Evolutionary conservation across 2,113 vertebrate species (phyloP), one percentile per base, ranked within the genome.

Genomic region (Pluvialis apricaria): DNA sequence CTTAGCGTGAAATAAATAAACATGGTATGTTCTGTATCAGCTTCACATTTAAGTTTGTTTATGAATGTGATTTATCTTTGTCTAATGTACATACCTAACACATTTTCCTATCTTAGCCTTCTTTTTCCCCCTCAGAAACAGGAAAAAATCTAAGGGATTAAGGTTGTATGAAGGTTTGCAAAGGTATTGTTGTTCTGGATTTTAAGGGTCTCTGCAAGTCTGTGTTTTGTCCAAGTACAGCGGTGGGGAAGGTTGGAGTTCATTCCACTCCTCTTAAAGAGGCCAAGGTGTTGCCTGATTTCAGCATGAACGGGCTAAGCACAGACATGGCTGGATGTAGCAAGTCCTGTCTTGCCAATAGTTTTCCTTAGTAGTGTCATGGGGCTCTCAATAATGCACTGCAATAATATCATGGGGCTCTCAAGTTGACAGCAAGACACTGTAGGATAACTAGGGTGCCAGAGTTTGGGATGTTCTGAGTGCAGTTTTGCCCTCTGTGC

Each of bases 81-180:
- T 64, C 69, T 80, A 22, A 57, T 88, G 44, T 93, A 36, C 36
- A 40, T 71, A 60, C 2, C 29, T 66, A 51, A 71, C 21, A 81
- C 15, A 36, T 66, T 88, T 93, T 66, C 32, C 15, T 93, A 5
- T 49, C 31, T 69, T 34, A 34, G 7, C 6, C 10, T 38, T 32
- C 4, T 13, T 6, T 6, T 22, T 5, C 5, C 7, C 5, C 2
- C 7, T 7, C 17, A 16, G 2, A 7, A 61, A 60, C 21, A 92
- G 26, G 31, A 72, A 77, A 90, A 86, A 7, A 15, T 17, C 19
- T 34, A 42, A 38, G 9, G 40, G 66, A 66, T 88, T 32, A 70
- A 44, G 28, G 6, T 55, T 2, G 2, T 45, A 16, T 60, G 47
- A 57, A 57, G 5, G 16, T 77, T 78, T 32, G 34, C 15, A 71